Percentiles rank a stretch among this genome's conserved stretches.
phyloP scores from a whole-genome alignment of 2,113 vertebrate species.

The Hippocampus abdominalis region DNA sequence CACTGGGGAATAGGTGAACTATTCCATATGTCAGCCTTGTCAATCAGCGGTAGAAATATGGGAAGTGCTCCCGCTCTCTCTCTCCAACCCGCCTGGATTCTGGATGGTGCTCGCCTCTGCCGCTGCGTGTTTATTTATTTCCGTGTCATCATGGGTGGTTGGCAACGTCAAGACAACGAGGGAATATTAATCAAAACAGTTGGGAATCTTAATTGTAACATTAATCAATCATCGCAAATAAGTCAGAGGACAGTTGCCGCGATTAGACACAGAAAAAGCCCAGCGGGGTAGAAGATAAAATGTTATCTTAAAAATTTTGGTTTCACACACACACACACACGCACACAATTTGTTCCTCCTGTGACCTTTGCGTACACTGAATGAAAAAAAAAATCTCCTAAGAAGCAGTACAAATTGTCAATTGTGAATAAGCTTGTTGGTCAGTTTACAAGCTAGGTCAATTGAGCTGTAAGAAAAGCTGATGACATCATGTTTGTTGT shows the following conservation, averaged over 20 bases:
- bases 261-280: neutral
- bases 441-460: neutral
- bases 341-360: neutral
- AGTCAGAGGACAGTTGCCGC: constrained; percentile 16
- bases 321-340: neutral
- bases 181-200: constrained; percentile 66
- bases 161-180: constrained; percentile 70
- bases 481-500: constrained; percentile 4
- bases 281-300: neutral
- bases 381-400: neutral
- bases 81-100: constrained; percentile 34
- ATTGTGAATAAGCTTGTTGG: neutral
- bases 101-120: constrained; percentile 79
- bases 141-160: constrained; percentile 81
- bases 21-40: constrained; percentile 99
- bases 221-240: constrained; percentile 66
- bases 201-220: constrained; percentile 58
- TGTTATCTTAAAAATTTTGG: too few species aligned
- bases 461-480: neutral
- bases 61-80: constrained; percentile 73
- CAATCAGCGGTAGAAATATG: constrained; percentile 93
- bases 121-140: constrained; percentile 75
- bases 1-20: constrained; percentile 99
- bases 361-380: neutral
- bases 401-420: neutral